Evolutionary conservation across 2,113 vertebrate genomes (phyloP).

Genomic region (Nannospalax galili): DNA sequence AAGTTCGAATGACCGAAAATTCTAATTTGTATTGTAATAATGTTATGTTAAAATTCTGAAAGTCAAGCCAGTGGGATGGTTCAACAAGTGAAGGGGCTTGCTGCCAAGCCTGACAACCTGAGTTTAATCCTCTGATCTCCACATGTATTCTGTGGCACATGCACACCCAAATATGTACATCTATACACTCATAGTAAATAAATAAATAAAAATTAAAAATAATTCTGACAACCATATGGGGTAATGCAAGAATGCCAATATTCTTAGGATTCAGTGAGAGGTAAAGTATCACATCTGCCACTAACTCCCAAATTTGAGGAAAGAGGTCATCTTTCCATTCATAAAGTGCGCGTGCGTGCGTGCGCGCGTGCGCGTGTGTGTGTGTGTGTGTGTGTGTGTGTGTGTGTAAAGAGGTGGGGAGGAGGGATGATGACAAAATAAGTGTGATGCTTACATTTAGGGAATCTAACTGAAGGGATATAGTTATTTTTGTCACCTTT

Average conservation of each 20-base stretch:
- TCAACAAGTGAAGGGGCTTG: neutral
- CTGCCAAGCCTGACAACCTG: neutral
- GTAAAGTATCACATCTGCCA: neutral
- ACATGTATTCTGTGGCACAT: neutral
- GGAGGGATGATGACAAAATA: neutral
- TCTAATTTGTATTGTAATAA: neutral
- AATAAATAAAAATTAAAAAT: neutral
- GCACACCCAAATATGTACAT: neutral
- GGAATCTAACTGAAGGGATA: neutral
- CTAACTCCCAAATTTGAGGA: neutral
- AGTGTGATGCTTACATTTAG: neutral
- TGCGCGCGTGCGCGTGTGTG: neutral
- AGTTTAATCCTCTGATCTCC: neutral
- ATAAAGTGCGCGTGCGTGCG: neutral
- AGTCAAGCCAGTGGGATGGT: neutral
- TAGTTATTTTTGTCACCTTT: neutral
- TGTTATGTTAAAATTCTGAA: neutral
- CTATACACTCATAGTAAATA: neutral
- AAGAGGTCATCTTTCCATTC: neutral
- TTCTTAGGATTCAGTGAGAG: neutral
- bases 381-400: neutral
- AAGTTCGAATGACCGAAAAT: neutral
- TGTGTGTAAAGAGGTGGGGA: neutral
- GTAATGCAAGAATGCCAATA: neutral
- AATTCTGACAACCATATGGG: neutral